Conservation (phyloP, 2,113 vertebrate genomes). For the Tragelaphus strepsiceros region DNA sequence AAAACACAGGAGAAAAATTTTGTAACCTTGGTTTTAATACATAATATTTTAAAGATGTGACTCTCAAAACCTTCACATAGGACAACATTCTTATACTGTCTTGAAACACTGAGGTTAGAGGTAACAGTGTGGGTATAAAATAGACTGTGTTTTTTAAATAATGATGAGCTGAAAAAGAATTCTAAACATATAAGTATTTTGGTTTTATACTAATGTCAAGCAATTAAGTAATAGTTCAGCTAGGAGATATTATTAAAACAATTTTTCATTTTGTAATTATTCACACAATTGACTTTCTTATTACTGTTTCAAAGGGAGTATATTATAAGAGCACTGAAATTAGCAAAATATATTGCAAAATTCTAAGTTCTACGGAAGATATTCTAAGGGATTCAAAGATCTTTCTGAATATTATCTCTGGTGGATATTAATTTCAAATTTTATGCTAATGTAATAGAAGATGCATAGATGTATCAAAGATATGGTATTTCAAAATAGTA, state of each 20-base stretch:
- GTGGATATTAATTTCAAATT: neutral
- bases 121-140: neutral
- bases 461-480: neutral
- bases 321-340: neutral
- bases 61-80: neutral
- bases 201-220: neutral
- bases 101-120: neutral
- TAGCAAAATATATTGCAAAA: neutral
- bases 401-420: neutral
- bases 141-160: neutral
- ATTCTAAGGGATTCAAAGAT: neutral
- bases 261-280: neutral
- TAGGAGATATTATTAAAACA: neutral
- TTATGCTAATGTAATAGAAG: neutral
- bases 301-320: neutral
- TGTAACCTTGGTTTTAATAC: neutral
- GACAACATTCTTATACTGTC: neutral
- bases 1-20: neutral
- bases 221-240: neutral
- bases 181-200: neutral
- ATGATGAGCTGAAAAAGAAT: neutral
- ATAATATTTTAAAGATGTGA: neutral
- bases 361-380: neutral
- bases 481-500: neutral
- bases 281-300: neutral